A percentile compares a stretch with the other conserved stretches of the same genome.
phyloP scores from a whole-genome alignment of 2,113 vertebrate species.

The Xiphophorus hellerii region DNA sequence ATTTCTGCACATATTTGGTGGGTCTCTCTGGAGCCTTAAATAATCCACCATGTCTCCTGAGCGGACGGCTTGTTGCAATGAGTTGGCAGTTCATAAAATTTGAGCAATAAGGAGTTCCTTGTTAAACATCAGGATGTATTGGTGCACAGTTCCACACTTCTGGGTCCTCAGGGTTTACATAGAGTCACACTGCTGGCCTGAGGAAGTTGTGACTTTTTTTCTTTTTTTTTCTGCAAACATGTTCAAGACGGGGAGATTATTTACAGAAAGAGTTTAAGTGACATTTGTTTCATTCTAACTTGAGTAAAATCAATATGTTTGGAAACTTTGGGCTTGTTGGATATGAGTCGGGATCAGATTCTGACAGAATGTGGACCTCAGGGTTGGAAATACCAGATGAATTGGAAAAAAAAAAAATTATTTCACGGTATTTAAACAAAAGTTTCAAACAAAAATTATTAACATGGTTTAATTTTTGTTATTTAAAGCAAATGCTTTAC shows the following conservation, averaged over 20 bases:
- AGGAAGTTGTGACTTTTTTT: background rate
- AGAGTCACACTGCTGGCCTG: slow-evolving; percentile 11
- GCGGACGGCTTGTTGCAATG: slow-evolving; percentile 23
- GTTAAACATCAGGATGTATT: slow-evolving; percentile 36
- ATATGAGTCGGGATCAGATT: too few species aligned
- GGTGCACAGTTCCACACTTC: slow-evolving; percentile 21
- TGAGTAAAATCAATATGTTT: too few species aligned
- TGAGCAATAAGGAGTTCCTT: slow-evolving; percentile 49
- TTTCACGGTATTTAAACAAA: too few species aligned
- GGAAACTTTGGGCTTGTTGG: too few species aligned
- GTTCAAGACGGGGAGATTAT: background rate
- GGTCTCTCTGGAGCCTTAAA: slow-evolving; percentile 54
- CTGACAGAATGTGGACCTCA: too few species aligned
- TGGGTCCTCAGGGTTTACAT: slow-evolving; percentile 27
- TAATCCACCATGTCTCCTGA: slow-evolving; percentile 51
- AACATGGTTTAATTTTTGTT: too few species aligned
- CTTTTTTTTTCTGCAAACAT: background rate
- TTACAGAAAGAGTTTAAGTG: too few species aligned
- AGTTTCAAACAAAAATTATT: too few species aligned
- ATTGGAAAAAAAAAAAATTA: too few species aligned
- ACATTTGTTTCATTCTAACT: too few species aligned
- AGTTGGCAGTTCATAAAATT: slow-evolving; percentile 30
- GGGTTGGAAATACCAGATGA: too few species aligned
- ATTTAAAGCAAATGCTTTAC: too few species aligned
- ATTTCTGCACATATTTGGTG: slow-evolving; percentile 45